Conservation (phyloP, 2,113 vertebrate genomes). For the Python bivittatus region DNA sequence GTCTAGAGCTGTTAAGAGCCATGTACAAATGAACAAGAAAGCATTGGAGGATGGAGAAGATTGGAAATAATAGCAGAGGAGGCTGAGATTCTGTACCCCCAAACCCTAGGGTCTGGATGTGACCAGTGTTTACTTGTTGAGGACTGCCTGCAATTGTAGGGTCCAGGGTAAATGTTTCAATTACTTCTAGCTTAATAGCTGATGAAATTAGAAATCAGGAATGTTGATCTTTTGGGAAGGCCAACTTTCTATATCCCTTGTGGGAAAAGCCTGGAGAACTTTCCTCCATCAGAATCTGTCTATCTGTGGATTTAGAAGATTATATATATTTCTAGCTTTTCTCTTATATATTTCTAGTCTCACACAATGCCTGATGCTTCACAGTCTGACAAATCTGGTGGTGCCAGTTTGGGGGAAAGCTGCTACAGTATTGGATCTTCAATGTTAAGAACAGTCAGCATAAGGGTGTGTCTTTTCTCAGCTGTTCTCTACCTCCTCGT, state of each 20-base stretch:
- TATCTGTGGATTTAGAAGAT: neutral
- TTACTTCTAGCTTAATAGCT: neutral
- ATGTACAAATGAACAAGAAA: slow-evolving; percentile 38
- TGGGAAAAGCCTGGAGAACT: neutral
- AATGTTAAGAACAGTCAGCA: neutral
- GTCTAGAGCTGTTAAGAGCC: slow-evolving; percentile 46
- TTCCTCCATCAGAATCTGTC: too few species aligned
- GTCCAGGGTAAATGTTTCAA: neutral
- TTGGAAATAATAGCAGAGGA: neutral
- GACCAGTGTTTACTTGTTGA: neutral
- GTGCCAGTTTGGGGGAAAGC: neutral
- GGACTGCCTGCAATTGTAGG: neutral
- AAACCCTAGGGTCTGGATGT: neutral
- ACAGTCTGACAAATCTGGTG: neutral
- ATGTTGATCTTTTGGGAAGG: neutral
- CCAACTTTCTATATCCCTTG: neutral
- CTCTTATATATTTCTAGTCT: neutral
- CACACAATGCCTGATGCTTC: neutral
- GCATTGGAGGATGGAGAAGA: neutral
- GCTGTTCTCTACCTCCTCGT: neutral
- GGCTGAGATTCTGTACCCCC: neutral
- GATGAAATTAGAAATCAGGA: neutral
- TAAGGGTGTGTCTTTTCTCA: neutral
- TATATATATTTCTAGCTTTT: too few species aligned
- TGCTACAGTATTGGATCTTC: neutral